phyloP scores from a whole-genome alignment of 2,113 vertebrate species.

The Bothrops jararaca region DNA sequence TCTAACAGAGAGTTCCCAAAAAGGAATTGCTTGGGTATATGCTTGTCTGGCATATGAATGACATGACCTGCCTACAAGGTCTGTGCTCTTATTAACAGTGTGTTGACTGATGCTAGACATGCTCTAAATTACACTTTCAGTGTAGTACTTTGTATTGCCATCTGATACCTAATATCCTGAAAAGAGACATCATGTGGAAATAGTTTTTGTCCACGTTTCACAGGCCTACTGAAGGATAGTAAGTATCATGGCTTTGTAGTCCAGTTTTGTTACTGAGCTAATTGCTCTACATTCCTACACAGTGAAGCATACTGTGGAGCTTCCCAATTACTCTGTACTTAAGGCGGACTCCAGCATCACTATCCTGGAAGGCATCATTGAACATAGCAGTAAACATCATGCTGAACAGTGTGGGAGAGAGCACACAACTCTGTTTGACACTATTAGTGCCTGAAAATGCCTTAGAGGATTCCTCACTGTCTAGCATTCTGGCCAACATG shows the following conservation, averaged over 20 bases:
- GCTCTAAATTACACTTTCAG: neutral
- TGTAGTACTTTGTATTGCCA: neutral
- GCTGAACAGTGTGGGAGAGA: neutral
- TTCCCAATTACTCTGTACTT: neutral
- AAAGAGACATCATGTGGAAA: neutral
- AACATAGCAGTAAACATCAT: neutral
- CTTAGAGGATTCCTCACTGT: neutral
- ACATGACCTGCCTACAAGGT: neutral
- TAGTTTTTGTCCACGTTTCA: neutral
- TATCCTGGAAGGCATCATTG: neutral
- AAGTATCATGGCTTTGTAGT: neutral
- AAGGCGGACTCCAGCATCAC: neutral
- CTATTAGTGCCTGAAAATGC: neutral
- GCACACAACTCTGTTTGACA: neutral
- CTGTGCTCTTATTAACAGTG: neutral
- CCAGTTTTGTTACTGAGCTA: neutral
- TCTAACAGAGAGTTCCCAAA: neutral
- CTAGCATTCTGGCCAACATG: neutral
- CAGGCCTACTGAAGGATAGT: neutral
- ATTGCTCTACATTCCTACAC: neutral
- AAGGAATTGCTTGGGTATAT: neutral
- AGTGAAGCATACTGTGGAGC: neutral
- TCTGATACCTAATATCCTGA: neutral
- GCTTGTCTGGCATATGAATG: neutral
- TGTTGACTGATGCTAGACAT: neutral